Percentiles rank a stretch among this genome's conserved stretches.
Evolutionary conservation across 2,888 invertebrate genomes (phyloP).

Genomic region (Ctenicera cuprea): DNA sequence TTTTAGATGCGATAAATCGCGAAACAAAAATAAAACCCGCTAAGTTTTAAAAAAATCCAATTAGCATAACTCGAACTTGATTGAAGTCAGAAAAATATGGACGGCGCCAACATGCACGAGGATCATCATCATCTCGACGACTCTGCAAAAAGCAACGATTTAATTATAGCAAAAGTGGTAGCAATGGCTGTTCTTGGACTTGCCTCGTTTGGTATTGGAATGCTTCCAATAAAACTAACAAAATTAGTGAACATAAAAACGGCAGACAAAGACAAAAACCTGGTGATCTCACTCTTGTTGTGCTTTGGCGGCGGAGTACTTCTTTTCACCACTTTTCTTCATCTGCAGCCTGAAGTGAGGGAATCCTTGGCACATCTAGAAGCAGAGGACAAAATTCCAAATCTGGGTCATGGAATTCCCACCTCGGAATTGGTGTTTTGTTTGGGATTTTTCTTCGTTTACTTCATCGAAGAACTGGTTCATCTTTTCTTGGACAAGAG

Average conservation of each 20-base stretch:
- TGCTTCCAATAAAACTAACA: conserved; percentile 73
- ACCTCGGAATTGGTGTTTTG: conserved; percentile 78
- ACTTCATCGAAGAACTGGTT: conserved; percentile 78
- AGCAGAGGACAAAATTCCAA: conserved; percentile 70
- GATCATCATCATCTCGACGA: conserved; percentile 19
- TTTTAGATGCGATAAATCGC: not conserved
- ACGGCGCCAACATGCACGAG: conserved; percentile 13
- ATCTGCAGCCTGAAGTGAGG: conserved; percentile 80
- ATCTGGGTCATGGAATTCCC: conserved; percentile 72
- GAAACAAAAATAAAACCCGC: not conserved
- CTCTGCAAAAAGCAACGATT: conserved; percentile 56
- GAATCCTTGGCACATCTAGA: conserved; percentile 74
- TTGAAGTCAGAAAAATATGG: not conserved
- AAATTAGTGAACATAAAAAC: conserved; percentile 67
- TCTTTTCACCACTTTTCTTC: conserved; percentile 79
- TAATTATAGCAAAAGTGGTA: conserved; percentile 76
- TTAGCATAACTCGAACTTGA: conserved; percentile 16
- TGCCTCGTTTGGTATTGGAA: conserved; percentile 76
- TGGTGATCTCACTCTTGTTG: conserved; percentile 76
- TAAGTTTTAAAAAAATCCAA: not conserved
- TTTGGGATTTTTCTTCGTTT: conserved; percentile 79
- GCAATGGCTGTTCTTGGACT: conserved; percentile 77
- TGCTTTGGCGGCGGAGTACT: conserved; percentile 82
- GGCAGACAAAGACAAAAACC: conserved; percentile 71
- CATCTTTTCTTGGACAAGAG: conserved; percentile 74